These are phyloP conservation scores for Globodera rostochiensis DNA, from an alignment of 1,140 invertebrate genomes.

Conservation along the genomic window DNA sequence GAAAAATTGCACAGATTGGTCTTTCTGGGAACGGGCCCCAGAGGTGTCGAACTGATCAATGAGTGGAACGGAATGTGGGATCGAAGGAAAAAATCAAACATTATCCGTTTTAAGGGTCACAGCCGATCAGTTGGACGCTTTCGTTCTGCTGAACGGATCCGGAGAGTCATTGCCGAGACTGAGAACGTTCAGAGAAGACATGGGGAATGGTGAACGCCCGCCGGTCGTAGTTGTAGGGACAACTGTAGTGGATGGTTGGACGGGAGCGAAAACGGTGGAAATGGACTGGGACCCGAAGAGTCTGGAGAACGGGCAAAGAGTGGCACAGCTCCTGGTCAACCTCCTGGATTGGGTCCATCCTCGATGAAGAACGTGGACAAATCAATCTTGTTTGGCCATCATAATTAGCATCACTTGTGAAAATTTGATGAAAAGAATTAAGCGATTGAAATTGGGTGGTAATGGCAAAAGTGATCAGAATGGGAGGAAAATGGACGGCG, in stretches of 20 bases:
- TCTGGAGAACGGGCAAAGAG: conserved; percentile 1
- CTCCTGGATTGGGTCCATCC: conserved; percentile 43
- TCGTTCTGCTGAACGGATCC: neutral
- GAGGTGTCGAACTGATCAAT: neutral
- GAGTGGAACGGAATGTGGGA: conserved; percentile 12
- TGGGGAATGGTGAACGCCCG: conserved; percentile 13
- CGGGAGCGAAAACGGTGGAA: conserved; percentile 4
- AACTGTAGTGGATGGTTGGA: neutral
- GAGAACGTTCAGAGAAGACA: neutral
- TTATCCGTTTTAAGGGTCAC: neutral
- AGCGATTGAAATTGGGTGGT: neutral
- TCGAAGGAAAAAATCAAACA: neutral
- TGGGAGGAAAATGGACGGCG: neutral
- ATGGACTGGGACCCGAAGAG: conserved; percentile 4
- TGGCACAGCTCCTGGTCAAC: conserved; percentile 36
- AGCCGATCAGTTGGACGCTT: neutral
- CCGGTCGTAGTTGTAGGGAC: conserved; percentile 12
- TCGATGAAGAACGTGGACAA: conserved; percentile 10
- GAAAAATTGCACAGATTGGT: conserved; percentile 30
- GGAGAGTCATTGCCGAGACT: neutral
- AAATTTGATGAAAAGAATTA: too few relatives aligned
- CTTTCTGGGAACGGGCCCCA: conserved; percentile 13
- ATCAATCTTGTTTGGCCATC: neutral
- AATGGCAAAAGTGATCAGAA: neutral
- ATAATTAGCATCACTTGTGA: neutral